phyloP scores from a whole-genome alignment of 2,888 invertebrate genomes.

The Archips xylosteana region DNA sequence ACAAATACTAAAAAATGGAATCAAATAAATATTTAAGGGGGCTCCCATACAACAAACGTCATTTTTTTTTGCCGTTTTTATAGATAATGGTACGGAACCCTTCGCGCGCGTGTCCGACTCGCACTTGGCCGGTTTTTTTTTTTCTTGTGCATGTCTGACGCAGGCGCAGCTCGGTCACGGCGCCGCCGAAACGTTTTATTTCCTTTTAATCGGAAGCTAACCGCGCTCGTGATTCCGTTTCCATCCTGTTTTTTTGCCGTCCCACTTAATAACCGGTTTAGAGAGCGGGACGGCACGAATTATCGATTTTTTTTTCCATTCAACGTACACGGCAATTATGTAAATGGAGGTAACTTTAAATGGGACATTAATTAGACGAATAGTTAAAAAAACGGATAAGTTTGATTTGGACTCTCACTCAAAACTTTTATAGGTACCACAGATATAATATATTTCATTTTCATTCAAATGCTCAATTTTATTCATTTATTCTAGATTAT shows the following conservation, averaged over 20 bases:
- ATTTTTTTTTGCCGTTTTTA: too few species aligned
- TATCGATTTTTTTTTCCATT: background rate
- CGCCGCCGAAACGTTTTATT: conserved; percentile 46
- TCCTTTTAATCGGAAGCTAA: conserved; percentile 53
- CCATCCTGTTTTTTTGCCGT: conserved; percentile 11
- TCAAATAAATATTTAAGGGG: too few species aligned
- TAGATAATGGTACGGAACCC: too few species aligned
- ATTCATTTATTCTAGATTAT: too few species aligned
- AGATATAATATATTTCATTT: too few species aligned
- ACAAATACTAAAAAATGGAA: too few species aligned
- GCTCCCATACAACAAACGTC: too few species aligned
- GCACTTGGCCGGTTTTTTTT: background rate
- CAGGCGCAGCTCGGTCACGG: conserved; percentile 11
- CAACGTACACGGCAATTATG: background rate
- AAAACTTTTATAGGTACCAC: too few species aligned
- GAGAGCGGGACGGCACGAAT: conserved; percentile 4
- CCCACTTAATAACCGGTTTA: conserved; percentile 18
- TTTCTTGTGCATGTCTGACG: background rate
- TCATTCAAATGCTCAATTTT: too few species aligned
- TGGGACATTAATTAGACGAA: too few species aligned
- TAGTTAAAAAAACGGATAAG: too few species aligned
- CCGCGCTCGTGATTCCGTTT: conserved; percentile 40
- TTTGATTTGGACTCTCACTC: too few species aligned
- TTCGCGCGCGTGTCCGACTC: background rate
- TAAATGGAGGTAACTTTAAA: background rate